Percentiles rank a stretch among this genome's conserved stretches.
phyloP scores from a whole-genome alignment of 2,888 invertebrate species.

The Macrosoma leucophasiata region DNA sequence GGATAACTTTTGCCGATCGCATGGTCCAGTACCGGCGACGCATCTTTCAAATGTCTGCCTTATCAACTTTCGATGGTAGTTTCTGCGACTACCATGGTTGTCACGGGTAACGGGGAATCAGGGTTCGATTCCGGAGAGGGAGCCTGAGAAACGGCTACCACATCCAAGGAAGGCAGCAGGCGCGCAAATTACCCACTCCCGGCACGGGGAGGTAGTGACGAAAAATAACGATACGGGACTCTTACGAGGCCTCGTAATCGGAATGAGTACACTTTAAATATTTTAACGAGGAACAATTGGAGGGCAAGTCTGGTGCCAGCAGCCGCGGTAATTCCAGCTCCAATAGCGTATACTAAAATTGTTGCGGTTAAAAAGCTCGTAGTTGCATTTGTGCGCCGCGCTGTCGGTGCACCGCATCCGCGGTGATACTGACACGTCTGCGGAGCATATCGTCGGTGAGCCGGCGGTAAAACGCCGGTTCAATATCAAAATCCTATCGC shows the following conservation, averaged over 20 bases:
- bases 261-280: slow-evolving; percentile 74
- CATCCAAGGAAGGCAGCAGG: slow-evolving; percentile 84
- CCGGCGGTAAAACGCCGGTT: slow-evolving; percentile 37
- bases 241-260: slow-evolving; percentile 73
- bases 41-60: slow-evolving; percentile 80
- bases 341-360: slow-evolving; percentile 82
- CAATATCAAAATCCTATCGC: slow-evolving; percentile 37
- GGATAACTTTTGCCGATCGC: slow-evolving; percentile 52
- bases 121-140: slow-evolving; percentile 84
- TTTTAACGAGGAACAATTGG: slow-evolving; percentile 78
- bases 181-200: slow-evolving; percentile 53
- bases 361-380: slow-evolving; percentile 81
- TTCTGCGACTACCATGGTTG: slow-evolving; percentile 80
- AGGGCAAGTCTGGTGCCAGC: slow-evolving; percentile 81
- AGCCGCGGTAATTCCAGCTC: slow-evolving; percentile 84
- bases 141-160: slow-evolving; percentile 83
- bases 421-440: slow-evolving; percentile 43
- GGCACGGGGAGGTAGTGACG: slow-evolving; percentile 74
- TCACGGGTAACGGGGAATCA: slow-evolving; percentile 84
- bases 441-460: slow-evolving; percentile 42
- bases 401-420: slow-evolving; percentile 61
- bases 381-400: slow-evolving; percentile 69
- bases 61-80: slow-evolving; percentile 81
- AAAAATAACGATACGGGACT: slow-evolving; percentile 80
- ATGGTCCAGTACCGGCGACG: slow-evolving; percentile 71